Evolutionary conservation across 2,113 vertebrate species (phyloP).

Genomic region (Rattus rattus): DNA sequence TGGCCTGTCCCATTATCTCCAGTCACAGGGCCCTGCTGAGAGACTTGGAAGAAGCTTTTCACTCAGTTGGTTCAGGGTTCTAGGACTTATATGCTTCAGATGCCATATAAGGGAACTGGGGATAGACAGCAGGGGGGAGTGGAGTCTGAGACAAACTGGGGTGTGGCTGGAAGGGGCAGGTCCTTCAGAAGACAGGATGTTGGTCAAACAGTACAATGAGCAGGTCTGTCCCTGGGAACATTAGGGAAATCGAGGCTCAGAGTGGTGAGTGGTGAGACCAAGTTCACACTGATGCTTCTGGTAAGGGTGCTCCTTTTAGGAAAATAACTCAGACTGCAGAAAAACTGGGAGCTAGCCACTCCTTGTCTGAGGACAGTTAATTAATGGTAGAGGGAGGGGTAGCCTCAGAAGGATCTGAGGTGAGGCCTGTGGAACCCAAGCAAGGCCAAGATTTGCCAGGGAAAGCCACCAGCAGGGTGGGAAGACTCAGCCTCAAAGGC

Average conservation of each 20-base stretch:
- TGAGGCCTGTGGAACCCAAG: constrained; percentile 33
- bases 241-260: not conserved
- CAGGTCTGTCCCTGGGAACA: not conserved
- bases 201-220: not conserved
- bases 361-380: constrained; percentile 77
- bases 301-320: constrained; percentile 36
- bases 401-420: constrained; percentile 61
- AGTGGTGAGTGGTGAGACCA: not conserved
- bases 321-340: constrained; percentile 40
- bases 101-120: not conserved
- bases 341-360: constrained; percentile 34
- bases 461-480: not conserved
- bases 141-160: not conserved
- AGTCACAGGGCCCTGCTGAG: not conserved
- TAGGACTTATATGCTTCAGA: not conserved
- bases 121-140: not conserved
- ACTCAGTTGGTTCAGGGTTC: not conserved
- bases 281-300: not conserved
- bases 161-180: too few relatives aligned
- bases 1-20: not conserved
- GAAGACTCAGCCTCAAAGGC: not conserved
- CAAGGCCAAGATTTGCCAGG: not conserved
- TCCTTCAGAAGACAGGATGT: not conserved
- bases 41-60: not conserved
- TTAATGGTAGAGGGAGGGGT: constrained; percentile 42